Evolutionary conservation across 2,113 vertebrate genomes (phyloP), one percentile per base, ranked within the genome.

Genomic region (Pelodiscus sinensis): DNA sequence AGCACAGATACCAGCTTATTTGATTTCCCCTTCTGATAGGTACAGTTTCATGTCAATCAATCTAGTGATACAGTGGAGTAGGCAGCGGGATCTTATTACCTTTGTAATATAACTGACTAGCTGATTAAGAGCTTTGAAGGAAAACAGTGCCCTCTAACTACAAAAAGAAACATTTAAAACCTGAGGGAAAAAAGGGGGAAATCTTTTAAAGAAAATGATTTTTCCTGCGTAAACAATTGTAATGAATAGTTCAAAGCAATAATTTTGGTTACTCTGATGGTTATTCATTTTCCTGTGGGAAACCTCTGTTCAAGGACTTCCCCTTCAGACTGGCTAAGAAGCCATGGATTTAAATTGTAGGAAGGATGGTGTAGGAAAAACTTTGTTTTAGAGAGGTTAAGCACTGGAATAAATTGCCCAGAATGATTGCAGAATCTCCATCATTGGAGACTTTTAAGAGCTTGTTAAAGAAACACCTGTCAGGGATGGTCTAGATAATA

Each of bases 21-120:
- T 96, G 89, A 94, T 94, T 97, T 94, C 92, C 82, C 88, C 27
- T 91, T 95, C 86, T 91, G 89, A 95, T 94, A 95, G 91, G 93
- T 96, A 93, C 95, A 95, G 52, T 90, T 93, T 91, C 87, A 29
- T 91, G 93, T 68, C 94, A 93, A 44, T 96, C 92, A 94, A 54
- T 54, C 10, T 14, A 79, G 21, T 29, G 35, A 78, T 11, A 22
- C 35, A 78, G 25, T 79, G 38, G 84, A 62, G 82, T 54, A 68
- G 50, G 68, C 54, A 87, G 83, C 65, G 82, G 27, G 86, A 87
- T 82, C 88, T 79, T 12, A 60, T 57, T 86, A 90, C 75, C 75
- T 94, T 93, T 92, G 56, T 51, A 87, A 80, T 0, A 0, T 87
- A 87, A 87, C 31, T 81, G 88, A 51, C 78, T 79, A 79, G 62